These are phyloP conservation scores for Clamator glandarius DNA, from an alignment of 2,797 vertebrate genomes.

Conservation along the genomic window DNA sequence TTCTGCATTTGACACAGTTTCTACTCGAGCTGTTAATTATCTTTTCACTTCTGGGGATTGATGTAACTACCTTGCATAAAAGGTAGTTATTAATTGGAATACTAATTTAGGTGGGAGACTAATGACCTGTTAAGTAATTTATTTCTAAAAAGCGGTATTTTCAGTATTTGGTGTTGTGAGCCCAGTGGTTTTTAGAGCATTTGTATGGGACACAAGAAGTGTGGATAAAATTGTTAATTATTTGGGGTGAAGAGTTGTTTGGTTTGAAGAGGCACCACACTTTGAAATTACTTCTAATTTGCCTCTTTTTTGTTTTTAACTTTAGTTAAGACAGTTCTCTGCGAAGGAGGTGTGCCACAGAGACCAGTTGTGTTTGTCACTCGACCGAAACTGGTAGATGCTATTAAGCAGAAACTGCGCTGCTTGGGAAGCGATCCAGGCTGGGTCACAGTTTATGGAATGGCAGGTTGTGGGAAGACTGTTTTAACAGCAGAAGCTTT, in stretches of 20 bases:
- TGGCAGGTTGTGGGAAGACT: conserved; percentile 98
- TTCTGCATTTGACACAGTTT: background rate
- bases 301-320: background rate
- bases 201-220: background rate
- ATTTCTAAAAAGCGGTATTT: background rate
- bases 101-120: background rate
- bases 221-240: background rate
- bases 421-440: conserved; percentile 83
- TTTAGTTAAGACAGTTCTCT: conserved; percentile 84
- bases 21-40: background rate
- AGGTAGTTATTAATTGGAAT: background rate
- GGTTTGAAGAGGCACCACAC: background rate
- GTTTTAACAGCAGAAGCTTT: conserved; percentile 93
- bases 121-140: background rate
- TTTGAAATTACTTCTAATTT: background rate
- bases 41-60: background rate
- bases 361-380: conserved; percentile 93
- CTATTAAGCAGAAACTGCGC: conserved; percentile 85
- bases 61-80: background rate
- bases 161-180: background rate
- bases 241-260: background rate
- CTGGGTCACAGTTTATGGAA: conserved; percentile 95
- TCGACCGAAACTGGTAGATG: conserved; percentile 83
- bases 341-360: conserved; percentile 94
- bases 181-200: background rate